Base-by-base conservation (phyloP, 1,140 invertebrate species). In the Drosophila lowei region DNA sequence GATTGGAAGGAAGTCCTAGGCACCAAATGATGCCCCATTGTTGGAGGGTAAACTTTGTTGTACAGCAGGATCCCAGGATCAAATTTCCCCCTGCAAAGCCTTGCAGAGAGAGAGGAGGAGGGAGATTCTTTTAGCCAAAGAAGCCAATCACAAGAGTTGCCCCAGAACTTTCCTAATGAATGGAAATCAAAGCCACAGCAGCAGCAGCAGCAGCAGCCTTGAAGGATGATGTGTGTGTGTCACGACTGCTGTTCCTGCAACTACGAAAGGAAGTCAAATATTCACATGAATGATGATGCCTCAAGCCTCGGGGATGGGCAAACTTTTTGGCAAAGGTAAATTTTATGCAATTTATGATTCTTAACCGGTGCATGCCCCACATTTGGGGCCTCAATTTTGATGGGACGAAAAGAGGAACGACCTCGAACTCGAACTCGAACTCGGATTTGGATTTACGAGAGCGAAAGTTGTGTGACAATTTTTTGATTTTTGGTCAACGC, bases 261-360 rank as follows among this genome's bases (percentile, higher is more conserved):
- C 34, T 38, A 3, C 34, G 8, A 38, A 38, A 38, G 13, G 11
- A 38, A 38, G 34, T 38, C 34, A 38, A 38, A 38, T 38, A 38
- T 38, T 38, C 34, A 38, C 34, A 38, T 38, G 34, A 38, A 23
- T 46, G 44, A 16, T 21, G 21, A 38, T 21, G 44, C 44, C 44
- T 55, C 43, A 48, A 56, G 47, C 23, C 50, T 52, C 25, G 23
- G 6, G 34, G 28, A 42, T 34, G 34, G 30, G 38, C n/a, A 44
- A 55, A 72, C 60, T 57, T 72, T 72, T 60, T 57, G 46, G 50
- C 67, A 71, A 72, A 61, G 50, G 34, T 38, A 72, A 72, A 72
- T 62, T 49, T 38, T 38, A 13, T 61, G 68, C 68, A 72, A 54
- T 72, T 72, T 61, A 72, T 72, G 68, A 66, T 56, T 71, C 52